Evolutionary conservation across 2,797 vertebrate genomes (phyloP).

Genomic region (Chaetodon trifasciatus): DNA sequence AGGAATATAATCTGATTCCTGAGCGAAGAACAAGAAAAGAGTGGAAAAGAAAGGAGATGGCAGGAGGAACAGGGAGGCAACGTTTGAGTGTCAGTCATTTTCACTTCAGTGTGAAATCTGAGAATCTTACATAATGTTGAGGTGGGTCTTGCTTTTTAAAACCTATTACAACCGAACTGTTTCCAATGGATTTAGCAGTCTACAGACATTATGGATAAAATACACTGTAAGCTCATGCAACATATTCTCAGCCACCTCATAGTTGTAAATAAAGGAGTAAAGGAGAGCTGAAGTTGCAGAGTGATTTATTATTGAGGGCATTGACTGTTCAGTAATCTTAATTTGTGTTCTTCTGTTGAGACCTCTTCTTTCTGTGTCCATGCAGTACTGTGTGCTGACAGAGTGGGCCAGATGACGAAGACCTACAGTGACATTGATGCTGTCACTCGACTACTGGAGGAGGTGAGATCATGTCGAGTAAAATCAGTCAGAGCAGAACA

Average conservation of each 20-base stretch:
- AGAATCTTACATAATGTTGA: slow-evolving; percentile 1
- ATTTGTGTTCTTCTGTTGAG: too few relatives aligned
- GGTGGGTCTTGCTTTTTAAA: background rate
- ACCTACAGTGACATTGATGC: slow-evolving; percentile 99
- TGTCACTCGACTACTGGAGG: slow-evolving; percentile 97
- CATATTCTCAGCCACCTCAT: background rate
- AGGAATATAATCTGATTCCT: slow-evolving; percentile 25
- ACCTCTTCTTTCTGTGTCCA: background rate
- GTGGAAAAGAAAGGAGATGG: background rate
- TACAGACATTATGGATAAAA: too few relatives aligned
- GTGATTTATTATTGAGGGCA: background rate
- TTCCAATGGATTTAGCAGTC: too few relatives aligned
- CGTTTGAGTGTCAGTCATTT: slow-evolving; percentile 6
- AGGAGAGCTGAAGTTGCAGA: background rate
- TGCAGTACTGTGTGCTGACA: slow-evolving; percentile 97
- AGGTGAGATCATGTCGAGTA: slow-evolving; percentile 85
- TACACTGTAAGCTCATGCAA: background rate
- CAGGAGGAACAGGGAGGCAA: background rate
- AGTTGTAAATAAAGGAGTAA: background rate
- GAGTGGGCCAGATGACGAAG: slow-evolving; percentile 99
- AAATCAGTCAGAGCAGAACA: slow-evolving; percentile 1
- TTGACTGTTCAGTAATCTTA: background rate
- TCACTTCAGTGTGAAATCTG: slow-evolving; percentile 5
- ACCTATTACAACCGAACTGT: too few relatives aligned
- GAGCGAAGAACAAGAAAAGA: background rate